phyloP scores from a whole-genome alignment of 1,140 invertebrate species.

The Bombyx mori region DNA sequence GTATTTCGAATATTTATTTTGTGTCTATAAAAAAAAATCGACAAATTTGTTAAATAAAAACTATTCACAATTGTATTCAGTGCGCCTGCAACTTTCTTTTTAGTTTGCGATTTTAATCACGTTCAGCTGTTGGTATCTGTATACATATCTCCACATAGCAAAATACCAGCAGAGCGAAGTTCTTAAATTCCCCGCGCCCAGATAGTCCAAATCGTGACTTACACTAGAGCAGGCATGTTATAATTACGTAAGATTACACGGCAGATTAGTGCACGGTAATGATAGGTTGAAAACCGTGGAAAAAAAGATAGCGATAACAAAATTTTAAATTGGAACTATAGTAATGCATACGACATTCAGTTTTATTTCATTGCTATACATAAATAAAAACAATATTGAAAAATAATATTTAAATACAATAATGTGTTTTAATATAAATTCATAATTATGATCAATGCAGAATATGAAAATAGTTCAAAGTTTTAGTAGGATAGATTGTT shows the following conservation, averaged over 20 bases:
- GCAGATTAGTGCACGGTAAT: conserved; percentile 43
- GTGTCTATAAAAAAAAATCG: not conserved
- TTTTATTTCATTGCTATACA: no score
- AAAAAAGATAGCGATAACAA: conserved; percentile 6
- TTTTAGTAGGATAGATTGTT: no score
- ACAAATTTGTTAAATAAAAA: not conserved
- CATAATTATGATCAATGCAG: no score
- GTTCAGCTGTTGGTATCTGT: conserved; percentile 43
- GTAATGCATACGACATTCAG: no score
- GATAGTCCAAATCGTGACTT: conserved; percentile 65
- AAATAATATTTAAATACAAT: no score
- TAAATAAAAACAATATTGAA: no score
- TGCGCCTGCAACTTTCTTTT: conserved; percentile 32
- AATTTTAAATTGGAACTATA: not conserved
- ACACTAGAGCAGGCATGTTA: conserved; percentile 54
- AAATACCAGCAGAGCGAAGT: conserved; percentile 17
- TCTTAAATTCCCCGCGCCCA: conserved; percentile 47
- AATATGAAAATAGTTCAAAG: no score
- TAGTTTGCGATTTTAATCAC: conserved; percentile 52
- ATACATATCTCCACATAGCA: conserved; percentile 29
- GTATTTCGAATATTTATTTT: no score
- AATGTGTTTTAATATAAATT: no score
- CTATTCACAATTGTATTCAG: not conserved
- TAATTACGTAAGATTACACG: conserved; percentile 62
- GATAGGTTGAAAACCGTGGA: conserved; percentile 21